Conservation (phyloP, 1,140 invertebrate species). For the Hypsibius dujardini region DNA sequence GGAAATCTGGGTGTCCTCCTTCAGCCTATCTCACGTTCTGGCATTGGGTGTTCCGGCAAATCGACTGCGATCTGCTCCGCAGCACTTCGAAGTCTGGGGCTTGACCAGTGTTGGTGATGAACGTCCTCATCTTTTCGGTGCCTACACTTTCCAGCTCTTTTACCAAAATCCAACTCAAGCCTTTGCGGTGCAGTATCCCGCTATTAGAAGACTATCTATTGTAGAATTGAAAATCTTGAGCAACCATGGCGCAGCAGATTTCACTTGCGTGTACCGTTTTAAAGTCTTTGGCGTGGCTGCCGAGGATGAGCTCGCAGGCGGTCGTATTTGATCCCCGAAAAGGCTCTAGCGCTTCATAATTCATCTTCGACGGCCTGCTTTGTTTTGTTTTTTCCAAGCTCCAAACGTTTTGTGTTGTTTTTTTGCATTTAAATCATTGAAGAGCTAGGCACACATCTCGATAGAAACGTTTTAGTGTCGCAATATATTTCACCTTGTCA, state of each 20-base stretch:
- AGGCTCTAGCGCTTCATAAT: no score
- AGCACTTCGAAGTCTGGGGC: slow-evolving; percentile 2
- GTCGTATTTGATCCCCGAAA: no score
- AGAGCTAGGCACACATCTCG: no score
- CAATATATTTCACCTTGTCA: no score
- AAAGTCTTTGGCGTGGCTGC: slow-evolving; percentile 41
- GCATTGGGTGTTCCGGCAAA: background rate
- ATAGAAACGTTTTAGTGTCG: no score
- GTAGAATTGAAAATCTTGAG: slow-evolving; percentile 72
- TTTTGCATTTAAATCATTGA: no score
- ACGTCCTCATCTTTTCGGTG: background rate
- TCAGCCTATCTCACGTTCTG: background rate
- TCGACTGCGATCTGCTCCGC: background rate
- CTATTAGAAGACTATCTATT: slow-evolving; percentile 43
- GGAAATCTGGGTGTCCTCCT: background rate
- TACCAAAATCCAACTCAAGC: background rate
- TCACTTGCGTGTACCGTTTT: slow-evolving; percentile 92
- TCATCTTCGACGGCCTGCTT: no score
- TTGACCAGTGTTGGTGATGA: background rate
- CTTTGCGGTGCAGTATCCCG: background rate
- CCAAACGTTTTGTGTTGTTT: no score
- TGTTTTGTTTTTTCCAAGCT: no score
- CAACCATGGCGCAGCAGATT: slow-evolving; percentile 83
- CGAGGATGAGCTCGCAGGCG: background rate
- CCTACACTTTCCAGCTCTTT: background rate